These are phyloP conservation scores for Bombyx mandarina DNA, from an alignment of 1,140 invertebrate genomes.

Conservation along the genomic window DNA sequence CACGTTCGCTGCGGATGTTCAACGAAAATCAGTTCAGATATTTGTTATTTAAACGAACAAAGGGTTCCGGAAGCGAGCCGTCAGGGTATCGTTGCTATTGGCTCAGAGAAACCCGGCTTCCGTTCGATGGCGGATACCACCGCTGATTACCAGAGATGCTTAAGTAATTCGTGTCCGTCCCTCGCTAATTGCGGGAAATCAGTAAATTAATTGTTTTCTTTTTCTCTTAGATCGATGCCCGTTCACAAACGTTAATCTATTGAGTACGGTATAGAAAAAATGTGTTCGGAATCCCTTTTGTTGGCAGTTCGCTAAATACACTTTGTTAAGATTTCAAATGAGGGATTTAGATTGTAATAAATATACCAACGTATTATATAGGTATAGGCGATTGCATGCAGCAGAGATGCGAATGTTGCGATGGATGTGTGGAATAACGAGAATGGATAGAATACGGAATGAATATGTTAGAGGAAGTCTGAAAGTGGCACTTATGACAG, in stretches of 20 bases:
- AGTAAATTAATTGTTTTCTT: conserved; percentile 63
- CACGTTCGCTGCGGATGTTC: background rate
- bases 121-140: conserved; percentile 20
- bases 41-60: conserved; percentile 15
- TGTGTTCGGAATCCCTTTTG: conserved; percentile 7
- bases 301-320: background rate
- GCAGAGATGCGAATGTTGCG: too few relatives aligned
- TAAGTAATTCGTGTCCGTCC: conserved; percentile 49
- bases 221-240: conserved; percentile 42
- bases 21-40: background rate
- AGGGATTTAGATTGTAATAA: too few relatives aligned
- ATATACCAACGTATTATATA: too few relatives aligned
- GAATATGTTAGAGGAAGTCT: too few relatives aligned
- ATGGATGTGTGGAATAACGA: too few relatives aligned
- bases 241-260: conserved; percentile 26
- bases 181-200: conserved; percentile 59
- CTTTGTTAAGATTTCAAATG: too few relatives aligned
- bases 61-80: conserved; percentile 10
- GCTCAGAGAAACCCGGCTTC: conserved; percentile 31
- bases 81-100: conserved; percentile 22
- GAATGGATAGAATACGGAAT: too few relatives aligned
- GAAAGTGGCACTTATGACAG: too few relatives aligned
- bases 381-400: too few relatives aligned
- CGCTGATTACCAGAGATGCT: conserved; percentile 49
- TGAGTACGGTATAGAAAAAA: conserved; percentile 10